Base-by-base conservation (phyloP, 2,797 vertebrate species). In the Heteromormyrus szaboi region DNA sequence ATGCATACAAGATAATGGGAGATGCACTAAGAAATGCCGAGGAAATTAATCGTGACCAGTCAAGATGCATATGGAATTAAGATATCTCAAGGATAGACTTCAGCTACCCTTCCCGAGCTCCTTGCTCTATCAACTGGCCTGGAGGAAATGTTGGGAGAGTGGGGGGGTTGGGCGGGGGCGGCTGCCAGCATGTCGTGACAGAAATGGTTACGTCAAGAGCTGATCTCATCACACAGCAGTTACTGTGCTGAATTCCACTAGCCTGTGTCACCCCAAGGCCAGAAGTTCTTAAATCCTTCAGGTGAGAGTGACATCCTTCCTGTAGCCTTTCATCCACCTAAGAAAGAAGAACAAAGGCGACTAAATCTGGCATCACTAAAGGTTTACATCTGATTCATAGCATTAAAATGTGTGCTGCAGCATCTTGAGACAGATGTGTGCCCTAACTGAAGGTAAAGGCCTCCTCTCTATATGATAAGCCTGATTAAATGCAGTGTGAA, bases 121-220 rank as follows among this genome's bases (percentile, higher is more conserved):
- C 84, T 51, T 22, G 84, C 88, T 65, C 11, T 86, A 14, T 86
- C 11, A 86, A 29, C 25, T 68, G 89, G 56, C n/a, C 92, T 94
- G 93, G 93, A 93, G 91, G 91, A 91, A 90, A 92, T 14, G 90
- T 91, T 84, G 89, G 89, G 87, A 89, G 88, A 87, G 62, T 76
- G n/a, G 56, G n/a, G n/a, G 89, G 92, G 91, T 76, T 72, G 89
- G 91, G 50, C 90, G 91, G 50, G 92, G 90, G 87, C 22, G 65
- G 19, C 88, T 22, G 8, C 11, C 50, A 37, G 85, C 85, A 19
- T 14, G 14, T 41, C 9, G 7, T 56, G 29, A 37, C 50, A 56
- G 5, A 86, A 41, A n/a, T 51, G 46, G 83, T 50, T 53, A 53
- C 83, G 2, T 50, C 85, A 56, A 29, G 53, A 86, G 85, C 46